phyloP scores from a whole-genome alignment of 2,888 invertebrate species.

The Drosophila kuntzei region DNA sequence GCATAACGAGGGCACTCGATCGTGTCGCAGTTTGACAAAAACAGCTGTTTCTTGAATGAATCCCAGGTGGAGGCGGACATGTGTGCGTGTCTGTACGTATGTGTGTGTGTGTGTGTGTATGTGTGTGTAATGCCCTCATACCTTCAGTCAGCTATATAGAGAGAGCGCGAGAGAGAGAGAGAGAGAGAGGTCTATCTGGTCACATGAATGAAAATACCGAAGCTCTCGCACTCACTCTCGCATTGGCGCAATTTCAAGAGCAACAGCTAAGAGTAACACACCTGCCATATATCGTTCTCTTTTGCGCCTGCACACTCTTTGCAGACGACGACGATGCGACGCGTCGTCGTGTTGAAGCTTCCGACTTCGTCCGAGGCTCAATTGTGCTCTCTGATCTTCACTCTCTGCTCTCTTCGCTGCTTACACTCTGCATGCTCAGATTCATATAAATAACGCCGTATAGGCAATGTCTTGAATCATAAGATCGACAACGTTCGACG shows the following conservation, averaged over 20 bases:
- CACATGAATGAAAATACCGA: conserved; percentile 68
- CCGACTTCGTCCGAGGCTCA: conserved; percentile 63
- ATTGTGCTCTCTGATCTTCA: conserved; percentile 19
- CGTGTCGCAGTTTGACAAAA: conserved; percentile 69
- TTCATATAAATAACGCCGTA: conserved; percentile 65
- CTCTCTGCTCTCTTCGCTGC: conserved; percentile 18
- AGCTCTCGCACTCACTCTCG: conserved; percentile 49
- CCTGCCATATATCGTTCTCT: conserved; percentile 69
- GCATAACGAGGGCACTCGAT: conserved; percentile 81
- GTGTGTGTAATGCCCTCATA: conserved; percentile 55
- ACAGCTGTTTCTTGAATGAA: conserved; percentile 80
- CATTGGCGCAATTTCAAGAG: conserved; percentile 58
- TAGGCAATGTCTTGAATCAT: conserved; percentile 84
- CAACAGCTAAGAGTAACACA: conserved; percentile 65
- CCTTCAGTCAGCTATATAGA: conserved; percentile 33
- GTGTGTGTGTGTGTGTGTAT: conserved; percentile 8
- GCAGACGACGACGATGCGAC: conserved; percentile 36
- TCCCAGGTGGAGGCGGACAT: conserved; percentile 66
- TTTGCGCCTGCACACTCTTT: conserved; percentile 47
- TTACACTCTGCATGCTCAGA: conserved; percentile 36
- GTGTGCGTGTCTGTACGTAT: conserved; percentile 18
- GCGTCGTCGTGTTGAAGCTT: conserved; percentile 82
- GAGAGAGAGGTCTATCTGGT: conserved; percentile 36
- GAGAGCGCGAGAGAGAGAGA: conserved; percentile 26
- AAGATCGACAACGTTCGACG: conserved; percentile 85